phyloP scores from a whole-genome alignment of 2,797 vertebrate genomes.

The Anabas testudineus region DNA sequence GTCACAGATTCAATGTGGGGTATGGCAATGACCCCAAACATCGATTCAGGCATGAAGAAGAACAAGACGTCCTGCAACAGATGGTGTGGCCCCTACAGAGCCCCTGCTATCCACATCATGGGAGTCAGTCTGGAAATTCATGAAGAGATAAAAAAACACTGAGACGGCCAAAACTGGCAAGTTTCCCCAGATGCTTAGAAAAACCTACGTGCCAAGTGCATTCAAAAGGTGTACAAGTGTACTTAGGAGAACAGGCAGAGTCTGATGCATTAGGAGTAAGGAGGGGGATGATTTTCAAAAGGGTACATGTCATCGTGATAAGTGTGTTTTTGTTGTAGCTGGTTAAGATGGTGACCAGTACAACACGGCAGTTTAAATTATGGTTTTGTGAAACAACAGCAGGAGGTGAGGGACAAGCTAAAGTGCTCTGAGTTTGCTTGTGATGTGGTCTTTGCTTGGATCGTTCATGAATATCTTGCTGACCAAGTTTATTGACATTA shows the following conservation, averaged over 20 bases:
- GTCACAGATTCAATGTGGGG: not conserved
- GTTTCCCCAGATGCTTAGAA: not conserved
- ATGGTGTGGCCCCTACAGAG: not conserved
- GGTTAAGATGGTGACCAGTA: too few species aligned
- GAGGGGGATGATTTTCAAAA: too few species aligned
- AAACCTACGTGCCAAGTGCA: not conserved
- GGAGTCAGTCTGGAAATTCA: not conserved
- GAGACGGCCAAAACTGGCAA: not conserved
- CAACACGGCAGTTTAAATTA: too few species aligned
- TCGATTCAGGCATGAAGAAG: not conserved
- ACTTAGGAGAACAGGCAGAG: not conserved
- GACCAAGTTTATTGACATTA: not conserved
- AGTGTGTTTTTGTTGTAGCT: too few species aligned
- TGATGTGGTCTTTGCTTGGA: too few species aligned
- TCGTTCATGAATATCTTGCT: too few species aligned
- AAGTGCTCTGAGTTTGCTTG: too few species aligned
- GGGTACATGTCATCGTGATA: too few species aligned
- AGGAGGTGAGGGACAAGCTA: too few species aligned
- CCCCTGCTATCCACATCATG: not conserved
- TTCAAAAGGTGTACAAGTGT: not conserved
- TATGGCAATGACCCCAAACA: too few species aligned
- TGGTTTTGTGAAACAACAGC: too few species aligned
- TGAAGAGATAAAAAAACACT: not conserved
- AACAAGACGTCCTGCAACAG: not conserved
- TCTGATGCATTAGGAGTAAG: too few species aligned